A percentile compares a stretch with the other conserved stretches of the same genome.
phyloP scores from a whole-genome alignment of 1,140 invertebrate genomes.

The Drosophila quadrilineata region DNA sequence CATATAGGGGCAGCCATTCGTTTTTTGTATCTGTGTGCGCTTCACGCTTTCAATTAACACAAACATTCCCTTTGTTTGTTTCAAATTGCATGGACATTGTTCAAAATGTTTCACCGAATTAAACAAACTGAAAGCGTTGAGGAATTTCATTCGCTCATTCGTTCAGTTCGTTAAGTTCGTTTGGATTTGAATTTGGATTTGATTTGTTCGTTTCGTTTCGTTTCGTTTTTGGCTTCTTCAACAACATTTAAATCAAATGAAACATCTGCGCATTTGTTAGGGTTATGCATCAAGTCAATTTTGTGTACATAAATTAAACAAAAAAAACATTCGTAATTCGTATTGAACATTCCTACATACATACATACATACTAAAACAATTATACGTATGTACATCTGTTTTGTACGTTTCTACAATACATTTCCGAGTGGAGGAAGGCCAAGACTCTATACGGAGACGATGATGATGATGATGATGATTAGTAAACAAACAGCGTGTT shows the following conservation, averaged over 20 bases:
- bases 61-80: conserved; percentile 78
- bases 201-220: too few species aligned
- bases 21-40: conserved; percentile 36
- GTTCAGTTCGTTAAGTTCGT: too few species aligned
- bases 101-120: conserved; percentile 74
- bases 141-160: conserved; percentile 63
- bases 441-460: conserved; percentile 8
- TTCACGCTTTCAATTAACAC: conserved; percentile 80
- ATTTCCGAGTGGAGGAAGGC: conserved; percentile 11
- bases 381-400: too few species aligned
- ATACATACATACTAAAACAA: not conserved
- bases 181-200: too few species aligned
- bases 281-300: conserved; percentile 67
- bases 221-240: conserved; percentile 46
- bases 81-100: conserved; percentile 76
- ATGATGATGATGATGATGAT: not conserved
- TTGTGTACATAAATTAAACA: conserved; percentile 36
- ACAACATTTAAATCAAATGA: conserved; percentile 58
- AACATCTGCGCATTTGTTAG: conserved; percentile 73
- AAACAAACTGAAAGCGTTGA: conserved; percentile 54
- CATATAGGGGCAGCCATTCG: conserved; percentile 10
- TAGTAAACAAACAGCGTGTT: not conserved
- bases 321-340: too few species aligned
- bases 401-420: too few species aligned
- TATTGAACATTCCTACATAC: not conserved